Conservation (phyloP, 2,888 invertebrate species). For the Amphipyra berbera region DNA sequence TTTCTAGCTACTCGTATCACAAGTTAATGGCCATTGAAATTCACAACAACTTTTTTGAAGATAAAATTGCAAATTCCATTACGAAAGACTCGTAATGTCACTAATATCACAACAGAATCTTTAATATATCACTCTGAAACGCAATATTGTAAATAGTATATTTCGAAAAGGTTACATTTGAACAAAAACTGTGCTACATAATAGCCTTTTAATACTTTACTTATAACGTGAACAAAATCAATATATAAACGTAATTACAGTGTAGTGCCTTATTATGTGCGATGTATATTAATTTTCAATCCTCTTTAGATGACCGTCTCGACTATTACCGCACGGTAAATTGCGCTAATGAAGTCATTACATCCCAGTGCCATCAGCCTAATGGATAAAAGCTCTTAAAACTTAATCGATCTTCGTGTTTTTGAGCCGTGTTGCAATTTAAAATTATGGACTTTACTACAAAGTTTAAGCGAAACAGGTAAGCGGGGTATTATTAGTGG, state of each 20-base stretch:
- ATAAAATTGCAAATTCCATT: too few species aligned
- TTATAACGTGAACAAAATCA: slow-evolving; percentile 49
- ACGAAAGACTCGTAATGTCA: too few species aligned
- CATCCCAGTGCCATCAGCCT: slow-evolving; percentile 76
- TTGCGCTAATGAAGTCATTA: slow-evolving; percentile 81
- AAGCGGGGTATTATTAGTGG: slow-evolving; percentile 28
- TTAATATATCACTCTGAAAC: neutral
- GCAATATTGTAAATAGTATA: neutral
- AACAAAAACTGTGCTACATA: slow-evolving; percentile 36
- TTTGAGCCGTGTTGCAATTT: slow-evolving; percentile 68
- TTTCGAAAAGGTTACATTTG: slow-evolving; percentile 23
- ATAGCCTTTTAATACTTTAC: slow-evolving; percentile 43
- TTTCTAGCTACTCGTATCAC: too few species aligned
- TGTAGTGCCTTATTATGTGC: slow-evolving; percentile 39
- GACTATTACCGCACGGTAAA: slow-evolving; percentile 68
- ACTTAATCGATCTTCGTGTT: slow-evolving; percentile 80
- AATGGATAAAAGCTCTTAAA: slow-evolving; percentile 87
- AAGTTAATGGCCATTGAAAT: too few species aligned
- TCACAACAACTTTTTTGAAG: too few species aligned
- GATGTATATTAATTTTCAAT: slow-evolving; percentile 60
- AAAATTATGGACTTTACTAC: slow-evolving; percentile 56
- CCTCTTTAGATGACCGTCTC: slow-evolving; percentile 59
- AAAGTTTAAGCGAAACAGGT: slow-evolving; percentile 36
- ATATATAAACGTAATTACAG: slow-evolving; percentile 54
- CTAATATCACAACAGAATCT: too few species aligned